Conservation (phyloP, 2,888 invertebrate genomes). For the Meliscaeva auricollis region DNA sequence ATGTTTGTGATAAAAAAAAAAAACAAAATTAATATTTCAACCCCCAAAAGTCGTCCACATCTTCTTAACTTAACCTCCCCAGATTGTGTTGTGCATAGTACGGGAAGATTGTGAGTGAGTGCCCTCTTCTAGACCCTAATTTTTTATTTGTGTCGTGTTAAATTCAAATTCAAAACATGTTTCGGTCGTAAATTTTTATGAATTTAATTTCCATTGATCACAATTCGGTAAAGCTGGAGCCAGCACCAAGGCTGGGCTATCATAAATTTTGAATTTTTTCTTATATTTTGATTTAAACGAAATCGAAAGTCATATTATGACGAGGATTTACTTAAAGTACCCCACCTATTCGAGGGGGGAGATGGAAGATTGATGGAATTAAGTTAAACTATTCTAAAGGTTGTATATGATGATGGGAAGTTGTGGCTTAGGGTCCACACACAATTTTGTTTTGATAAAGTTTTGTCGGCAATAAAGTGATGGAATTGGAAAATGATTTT, state of each 20-base stretch:
- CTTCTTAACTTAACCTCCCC: not conserved
- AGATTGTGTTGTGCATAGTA: too few species aligned
- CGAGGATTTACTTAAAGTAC: conserved; percentile 41
- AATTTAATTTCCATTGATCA: conserved; percentile 76
- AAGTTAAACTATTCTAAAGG: conserved; percentile 54
- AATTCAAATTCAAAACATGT: conserved; percentile 74
- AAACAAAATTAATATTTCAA: conserved; percentile 69
- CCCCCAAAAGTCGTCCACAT: conserved; percentile 55
- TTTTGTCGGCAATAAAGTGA: conserved; percentile 2
- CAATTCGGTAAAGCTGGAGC: conserved; percentile 45
- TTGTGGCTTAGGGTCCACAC: conserved; percentile 15
- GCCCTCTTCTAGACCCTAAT: not conserved
- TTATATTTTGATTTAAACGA: conserved; percentile 57
- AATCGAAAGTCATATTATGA: conserved; percentile 53
- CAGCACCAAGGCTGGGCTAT: not conserved
- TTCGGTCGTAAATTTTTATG: conserved; percentile 73
- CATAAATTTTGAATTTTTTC: conserved; percentile 22
- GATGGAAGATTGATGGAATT: conserved; percentile 34
- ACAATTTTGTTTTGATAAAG: conserved; percentile 55
- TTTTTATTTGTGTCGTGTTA: conserved; percentile 29
- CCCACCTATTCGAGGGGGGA: not conserved
- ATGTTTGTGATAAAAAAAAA: conserved; percentile 35
- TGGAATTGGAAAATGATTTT: not conserved
- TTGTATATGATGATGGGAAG: conserved; percentile 30
- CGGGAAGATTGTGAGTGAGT: too few species aligned